phyloP scores from a whole-genome alignment of 2,113 vertebrate genomes.

The Rissa tridactyla region DNA sequence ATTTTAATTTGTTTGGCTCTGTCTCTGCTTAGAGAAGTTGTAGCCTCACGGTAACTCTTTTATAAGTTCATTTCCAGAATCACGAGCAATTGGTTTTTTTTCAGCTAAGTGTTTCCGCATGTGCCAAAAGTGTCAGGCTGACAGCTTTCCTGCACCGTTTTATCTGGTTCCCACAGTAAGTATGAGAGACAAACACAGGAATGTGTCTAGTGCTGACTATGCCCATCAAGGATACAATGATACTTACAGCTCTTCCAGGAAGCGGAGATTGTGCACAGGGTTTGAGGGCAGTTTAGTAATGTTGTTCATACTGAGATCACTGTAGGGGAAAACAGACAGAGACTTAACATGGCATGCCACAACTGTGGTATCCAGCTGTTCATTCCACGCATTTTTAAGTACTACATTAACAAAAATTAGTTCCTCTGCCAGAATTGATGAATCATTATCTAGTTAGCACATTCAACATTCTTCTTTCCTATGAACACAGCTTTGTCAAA shows the following conservation, averaged over 20 bases:
- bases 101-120: conserved; percentile 75
- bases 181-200: conserved; percentile 67
- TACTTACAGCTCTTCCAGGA: conserved; percentile 95
- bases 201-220: conserved; percentile 50
- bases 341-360: conserved; percentile 56
- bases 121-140: conserved; percentile 71
- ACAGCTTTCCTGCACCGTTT: conserved; percentile 69
- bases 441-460: conserved; percentile 51
- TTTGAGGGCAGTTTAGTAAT: conserved; percentile 81
- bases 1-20: conserved; percentile 79
- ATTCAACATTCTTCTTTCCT: not conserved
- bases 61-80: conserved; percentile 79
- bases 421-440: conserved; percentile 46
- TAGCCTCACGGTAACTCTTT: conserved; percentile 73
- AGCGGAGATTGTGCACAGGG: conserved; percentile 82
- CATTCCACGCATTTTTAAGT: conserved; percentile 68
- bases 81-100: conserved; percentile 30
- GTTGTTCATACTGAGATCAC: conserved; percentile 97
- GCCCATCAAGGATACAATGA: conserved; percentile 24
- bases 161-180: conserved; percentile 78
- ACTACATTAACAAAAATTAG: conserved; percentile 48
- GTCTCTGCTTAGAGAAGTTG: conserved; percentile 73
- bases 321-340: conserved; percentile 77
- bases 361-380: conserved; percentile 68
- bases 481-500: not conserved